Evolutionary conservation across 2,797 vertebrate genomes (phyloP).

Genomic region (Gobio occitaniae): DNA sequence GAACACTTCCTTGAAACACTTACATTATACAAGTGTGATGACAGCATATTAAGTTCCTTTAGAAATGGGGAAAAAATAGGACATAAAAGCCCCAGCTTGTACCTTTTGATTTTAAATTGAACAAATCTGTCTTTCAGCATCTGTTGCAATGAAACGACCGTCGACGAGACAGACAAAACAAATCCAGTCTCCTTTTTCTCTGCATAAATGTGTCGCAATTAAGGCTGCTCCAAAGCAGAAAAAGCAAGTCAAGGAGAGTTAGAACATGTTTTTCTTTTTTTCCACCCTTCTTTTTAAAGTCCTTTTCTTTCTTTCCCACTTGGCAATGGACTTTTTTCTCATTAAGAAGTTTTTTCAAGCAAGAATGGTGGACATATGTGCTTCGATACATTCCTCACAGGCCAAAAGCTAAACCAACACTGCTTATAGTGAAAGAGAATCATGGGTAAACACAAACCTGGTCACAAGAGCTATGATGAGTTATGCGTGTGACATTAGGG

Average conservation of each 20-base stretch:
- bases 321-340: slow-evolving; percentile 65
- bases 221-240: slow-evolving; percentile 62
- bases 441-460: slow-evolving; percentile 10
- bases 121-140: slow-evolving; percentile 64
- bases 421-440: slow-evolving; percentile 18
- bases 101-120: slow-evolving; percentile 61
- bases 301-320: slow-evolving; percentile 49
- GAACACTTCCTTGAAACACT: slow-evolving; percentile 20
- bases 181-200: slow-evolving; percentile 45
- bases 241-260: slow-evolving; percentile 52
- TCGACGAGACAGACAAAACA: slow-evolving; percentile 54
- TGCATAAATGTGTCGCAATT: slow-evolving; percentile 66
- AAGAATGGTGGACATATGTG: slow-evolving; percentile 74
- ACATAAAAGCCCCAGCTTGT: slow-evolving; percentile 56
- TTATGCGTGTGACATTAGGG: slow-evolving; percentile 32
- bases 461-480: background rate
- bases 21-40: slow-evolving; percentile 45
- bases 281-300: slow-evolving; percentile 43
- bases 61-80: slow-evolving; percentile 32
- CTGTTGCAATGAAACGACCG: slow-evolving; percentile 64
- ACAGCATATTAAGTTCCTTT: slow-evolving; percentile 49
- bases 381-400: slow-evolving; percentile 35
- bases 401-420: slow-evolving; percentile 28
- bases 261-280: slow-evolving; percentile 30
- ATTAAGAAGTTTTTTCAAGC: slow-evolving; percentile 65